A percentile compares a stretch with the other conserved stretches of the same genome.
phyloP scores from a whole-genome alignment of 2,888 invertebrate genomes.

The Isotomurus palustris region DNA sequence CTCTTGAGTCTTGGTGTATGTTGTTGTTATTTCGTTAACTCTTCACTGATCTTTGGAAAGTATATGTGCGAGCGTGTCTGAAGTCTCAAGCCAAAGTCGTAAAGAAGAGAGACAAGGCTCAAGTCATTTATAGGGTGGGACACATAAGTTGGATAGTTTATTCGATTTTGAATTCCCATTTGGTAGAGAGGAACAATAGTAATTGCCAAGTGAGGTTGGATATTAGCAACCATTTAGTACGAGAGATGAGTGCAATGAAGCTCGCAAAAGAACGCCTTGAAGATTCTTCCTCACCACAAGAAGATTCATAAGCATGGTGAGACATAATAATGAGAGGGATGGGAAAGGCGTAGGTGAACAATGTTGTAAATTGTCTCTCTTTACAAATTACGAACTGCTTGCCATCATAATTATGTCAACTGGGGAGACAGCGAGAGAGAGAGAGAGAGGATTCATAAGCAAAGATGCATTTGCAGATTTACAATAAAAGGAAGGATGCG shows the following conservation, averaged over 20 bases:
- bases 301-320: too few relatives aligned
- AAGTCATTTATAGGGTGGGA: constrained; percentile 1
- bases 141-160: not conserved
- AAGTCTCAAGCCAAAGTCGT: too few relatives aligned
- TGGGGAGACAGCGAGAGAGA: not conserved
- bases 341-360: constrained; percentile 3
- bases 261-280: too few relatives aligned
- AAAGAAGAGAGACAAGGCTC: not conserved
- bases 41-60: too few relatives aligned
- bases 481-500: too few relatives aligned
- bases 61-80: too few relatives aligned
- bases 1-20: too few relatives aligned
- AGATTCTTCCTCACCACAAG: too few relatives aligned
- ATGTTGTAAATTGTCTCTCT: constrained; percentile 3
- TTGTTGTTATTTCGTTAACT: too few relatives aligned
- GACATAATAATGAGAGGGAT: not conserved
- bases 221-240: constrained; percentile 3
- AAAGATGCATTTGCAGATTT: too few relatives aligned
- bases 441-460: too few relatives aligned
- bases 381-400: constrained; percentile 6
- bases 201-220: not conserved
- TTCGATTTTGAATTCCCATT: not conserved
- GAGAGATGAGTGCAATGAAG: too few relatives aligned
- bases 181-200: not conserved
- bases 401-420: constrained; percentile 13